A percentile compares a stretch with the other conserved stretches of the same genome.
phyloP scores from a whole-genome alignment of 1,140 invertebrate species.

The Drosophila subobscura region DNA sequence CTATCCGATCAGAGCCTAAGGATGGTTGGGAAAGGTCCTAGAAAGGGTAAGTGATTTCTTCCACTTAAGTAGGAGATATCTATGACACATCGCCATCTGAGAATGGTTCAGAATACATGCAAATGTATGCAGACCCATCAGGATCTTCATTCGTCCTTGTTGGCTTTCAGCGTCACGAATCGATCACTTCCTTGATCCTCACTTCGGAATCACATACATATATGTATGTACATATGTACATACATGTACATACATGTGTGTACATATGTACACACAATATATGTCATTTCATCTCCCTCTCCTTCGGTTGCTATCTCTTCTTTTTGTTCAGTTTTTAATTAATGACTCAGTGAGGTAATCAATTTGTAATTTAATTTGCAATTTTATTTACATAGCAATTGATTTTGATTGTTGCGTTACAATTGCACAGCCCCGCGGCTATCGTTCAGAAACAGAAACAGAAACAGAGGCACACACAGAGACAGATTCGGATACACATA shows the following conservation, averaged over 20 bases:
- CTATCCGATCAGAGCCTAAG: too few relatives aligned
- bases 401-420: conserved; percentile 81
- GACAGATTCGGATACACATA: too few relatives aligned
- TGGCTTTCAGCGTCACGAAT: not conserved
- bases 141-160: not conserved
- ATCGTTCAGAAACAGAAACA: conserved; percentile 41
- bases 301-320: conserved; percentile 3
- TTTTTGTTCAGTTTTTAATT: conserved; percentile 61
- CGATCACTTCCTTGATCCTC: too few relatives aligned
- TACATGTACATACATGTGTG: too few relatives aligned
- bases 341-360: conserved; percentile 81
- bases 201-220: too few relatives aligned
- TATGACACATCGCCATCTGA: too few relatives aligned
- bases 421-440: conserved; percentile 67
- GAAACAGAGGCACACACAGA: not conserved
- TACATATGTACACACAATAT: too few relatives aligned
- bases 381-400: conserved; percentile 80
- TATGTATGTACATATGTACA: too few relatives aligned
- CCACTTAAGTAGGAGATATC: too few relatives aligned
- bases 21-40: too few relatives aligned
- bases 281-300: too few relatives aligned
- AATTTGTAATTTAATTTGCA: conserved; percentile 82
- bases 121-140: conserved; percentile 7
- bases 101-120: not conserved
- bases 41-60: too few relatives aligned